Conservation (phyloP, 1,140 invertebrate genomes). For the Arion vulgaris region DNA sequence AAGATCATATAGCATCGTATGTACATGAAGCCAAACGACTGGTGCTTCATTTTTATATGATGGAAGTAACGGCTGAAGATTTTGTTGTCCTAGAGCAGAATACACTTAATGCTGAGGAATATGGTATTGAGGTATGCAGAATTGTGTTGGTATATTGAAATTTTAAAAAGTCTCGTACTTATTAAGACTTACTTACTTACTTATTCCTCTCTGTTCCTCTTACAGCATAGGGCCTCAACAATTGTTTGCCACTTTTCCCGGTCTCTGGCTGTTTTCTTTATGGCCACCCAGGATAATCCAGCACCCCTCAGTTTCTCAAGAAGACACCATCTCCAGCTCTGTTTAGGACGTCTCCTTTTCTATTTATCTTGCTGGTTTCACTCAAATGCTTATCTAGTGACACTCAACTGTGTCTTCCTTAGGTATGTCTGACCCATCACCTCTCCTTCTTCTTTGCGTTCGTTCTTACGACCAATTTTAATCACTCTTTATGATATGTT, state of each 20-base stretch:
- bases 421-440: too few relatives aligned
- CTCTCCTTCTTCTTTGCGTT: too few relatives aligned
- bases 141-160: neutral
- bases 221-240: neutral
- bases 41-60: constrained; percentile 74
- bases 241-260: neutral
- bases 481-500: too few relatives aligned
- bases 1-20: constrained; percentile 64
- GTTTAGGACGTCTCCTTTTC: too few relatives aligned
- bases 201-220: neutral
- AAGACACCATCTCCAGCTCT: too few relatives aligned
- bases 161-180: too few relatives aligned
- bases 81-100: constrained; percentile 71
- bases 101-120: constrained; percentile 69
- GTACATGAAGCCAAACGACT: constrained; percentile 68
- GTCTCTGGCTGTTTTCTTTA: neutral
- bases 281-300: too few relatives aligned
- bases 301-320: too few relatives aligned
- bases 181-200: neutral
- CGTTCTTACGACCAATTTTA: too few relatives aligned
- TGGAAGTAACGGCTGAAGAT: constrained; percentile 72
- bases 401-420: too few relatives aligned
- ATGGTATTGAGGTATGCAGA: constrained; percentile 72
- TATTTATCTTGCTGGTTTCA: too few relatives aligned
- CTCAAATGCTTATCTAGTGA: too few relatives aligned